Percentiles rank a stretch among this genome's conserved stretches.
phyloP scores from a whole-genome alignment of 2,888 invertebrate species.

The Caenorhabditis imperialis region DNA sequence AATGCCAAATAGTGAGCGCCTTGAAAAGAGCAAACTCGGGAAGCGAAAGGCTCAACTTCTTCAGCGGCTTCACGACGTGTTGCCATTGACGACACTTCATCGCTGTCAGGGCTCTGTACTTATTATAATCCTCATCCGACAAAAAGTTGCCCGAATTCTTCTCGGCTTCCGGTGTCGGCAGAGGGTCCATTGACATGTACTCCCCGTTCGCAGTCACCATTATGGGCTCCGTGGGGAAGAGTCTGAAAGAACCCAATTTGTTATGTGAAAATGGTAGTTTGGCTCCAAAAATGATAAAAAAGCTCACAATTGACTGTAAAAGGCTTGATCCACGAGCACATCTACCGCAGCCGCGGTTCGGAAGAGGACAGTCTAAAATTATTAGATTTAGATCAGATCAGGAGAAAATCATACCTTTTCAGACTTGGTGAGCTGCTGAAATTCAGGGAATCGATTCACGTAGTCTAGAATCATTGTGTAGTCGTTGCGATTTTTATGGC shows the following conservation, averaged over 20 bases:
- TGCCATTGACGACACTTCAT: conserved; percentile 51
- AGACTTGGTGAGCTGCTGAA: conserved; percentile 23
- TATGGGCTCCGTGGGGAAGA: conserved; percentile 21
- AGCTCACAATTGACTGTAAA: conserved; percentile 40
- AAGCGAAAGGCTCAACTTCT: conserved; percentile 37
- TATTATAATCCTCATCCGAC: conserved; percentile 42
- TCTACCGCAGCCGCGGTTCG: conserved; percentile 50
- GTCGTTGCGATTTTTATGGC: conserved; percentile 41
- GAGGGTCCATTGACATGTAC: conserved; percentile 29
- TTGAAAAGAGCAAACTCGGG: conserved; percentile 48
- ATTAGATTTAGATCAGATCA: not conserved
- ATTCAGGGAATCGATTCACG: conserved; percentile 44
- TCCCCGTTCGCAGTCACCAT: conserved; percentile 49
- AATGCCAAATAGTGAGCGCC: conserved; percentile 52
- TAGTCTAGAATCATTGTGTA: conserved; percentile 53
- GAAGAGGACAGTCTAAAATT: conserved; percentile 27
- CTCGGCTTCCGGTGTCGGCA: conserved; percentile 20
- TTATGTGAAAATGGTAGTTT: too few species aligned
- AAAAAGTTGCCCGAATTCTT: conserved; percentile 16
- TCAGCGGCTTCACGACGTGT: conserved; percentile 33
- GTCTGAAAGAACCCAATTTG: conserved; percentile 20
- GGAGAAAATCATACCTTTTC: conserved; percentile 16
- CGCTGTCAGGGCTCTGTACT: conserved; percentile 14
- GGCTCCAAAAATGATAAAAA: not conserved
- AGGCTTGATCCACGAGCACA: conserved; percentile 38